Evolutionary conservation across 2,888 invertebrate species (phyloP), one percentile per base, ranked within the genome.

Genomic region (Drosophila borborema): DNA sequence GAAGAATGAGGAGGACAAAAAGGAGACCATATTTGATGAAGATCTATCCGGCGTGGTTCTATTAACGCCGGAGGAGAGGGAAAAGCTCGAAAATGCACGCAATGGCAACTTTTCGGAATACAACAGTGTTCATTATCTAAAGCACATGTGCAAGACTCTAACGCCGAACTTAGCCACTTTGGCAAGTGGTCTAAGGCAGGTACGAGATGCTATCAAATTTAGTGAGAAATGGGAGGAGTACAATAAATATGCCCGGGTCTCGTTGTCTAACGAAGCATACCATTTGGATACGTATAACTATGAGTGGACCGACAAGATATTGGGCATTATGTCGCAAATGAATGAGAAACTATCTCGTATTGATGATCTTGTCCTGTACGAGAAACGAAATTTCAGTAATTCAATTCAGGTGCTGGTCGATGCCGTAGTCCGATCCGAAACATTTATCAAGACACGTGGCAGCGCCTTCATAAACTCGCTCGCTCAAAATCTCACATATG

Each of bases 341-440:
- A 63, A 41, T 7, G 2, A 40, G 2, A 66, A 51, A 6, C 45
- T 80, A 0, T 1, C 23, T 9, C 10, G 45, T 36, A 51, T 82
- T 18, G 82, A 82, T 36, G 23, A 53, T 0, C 54, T 82, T 10
- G 69, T 82, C 5, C 49, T 83, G 7, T 78, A 64, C 41, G 68
- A 83, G 46, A 75, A 71, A 34, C 51, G 49, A 2, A 51, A 77
- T 8, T 82, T 78, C 40, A 53, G 5, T 14, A 28, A 23, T 4
- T 54, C 70, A 0, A 62, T 82, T 8, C 9, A 38, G 0, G 43
- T 58, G 2, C 62, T 82, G 1, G 0, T 74, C 8, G 54, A 72
- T 0, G 63, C 69, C 1, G 38, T 81, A 1, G 0, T 31, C 0
- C 56, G 58, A 0, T 40, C 81, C 4, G 72, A 82, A 18, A 0